Percentiles rank a stretch among this genome's conserved stretches.
Evolutionary conservation across 2,888 invertebrate species (phyloP).

Genomic region (Cordilura impudica): DNA sequence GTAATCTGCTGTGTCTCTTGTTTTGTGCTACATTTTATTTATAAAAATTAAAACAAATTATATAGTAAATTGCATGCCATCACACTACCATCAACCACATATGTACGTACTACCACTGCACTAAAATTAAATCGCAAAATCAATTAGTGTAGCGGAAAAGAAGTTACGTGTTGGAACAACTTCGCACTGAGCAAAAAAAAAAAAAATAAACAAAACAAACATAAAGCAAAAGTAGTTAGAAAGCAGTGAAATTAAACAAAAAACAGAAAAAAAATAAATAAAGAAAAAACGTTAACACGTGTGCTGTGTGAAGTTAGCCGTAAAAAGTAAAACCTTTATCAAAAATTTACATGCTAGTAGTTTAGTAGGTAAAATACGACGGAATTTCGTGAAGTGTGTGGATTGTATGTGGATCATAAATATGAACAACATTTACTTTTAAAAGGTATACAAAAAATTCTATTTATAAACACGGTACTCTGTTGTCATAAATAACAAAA

Average conservation of each 20-base stretch:
- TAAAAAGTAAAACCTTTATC: slow-evolving; percentile 23
- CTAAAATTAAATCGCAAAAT: neutral
- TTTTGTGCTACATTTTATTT: slow-evolving; percentile 60
- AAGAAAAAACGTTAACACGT: slow-evolving; percentile 15
- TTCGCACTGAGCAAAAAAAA: neutral
- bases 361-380: too few species aligned
- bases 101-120: neutral
- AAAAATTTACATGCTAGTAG: too few species aligned
- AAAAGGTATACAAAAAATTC: slow-evolving; percentile 46
- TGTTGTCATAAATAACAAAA: neutral
- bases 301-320: slow-evolving; percentile 31
- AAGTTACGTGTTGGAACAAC: slow-evolving; percentile 34
- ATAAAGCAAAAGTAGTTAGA: neutral
- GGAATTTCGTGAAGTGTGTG: slow-evolving; percentile 12
- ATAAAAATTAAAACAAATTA: slow-evolving; percentile 42
- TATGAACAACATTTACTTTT: slow-evolving; percentile 33
- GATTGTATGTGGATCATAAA: slow-evolving; percentile 35
- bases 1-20: slow-evolving; percentile 56
- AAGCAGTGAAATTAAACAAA: neutral
- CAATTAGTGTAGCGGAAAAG: slow-evolving; percentile 45
- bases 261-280: neutral
- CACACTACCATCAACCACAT: slow-evolving; percentile 18
- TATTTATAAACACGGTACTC: slow-evolving; percentile 35
- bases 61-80: slow-evolving; percentile 57
- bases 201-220: neutral